Evolutionary conservation across 1,140 invertebrate genomes (phyloP).

Genomic region (Brachystomella parvula): DNA sequence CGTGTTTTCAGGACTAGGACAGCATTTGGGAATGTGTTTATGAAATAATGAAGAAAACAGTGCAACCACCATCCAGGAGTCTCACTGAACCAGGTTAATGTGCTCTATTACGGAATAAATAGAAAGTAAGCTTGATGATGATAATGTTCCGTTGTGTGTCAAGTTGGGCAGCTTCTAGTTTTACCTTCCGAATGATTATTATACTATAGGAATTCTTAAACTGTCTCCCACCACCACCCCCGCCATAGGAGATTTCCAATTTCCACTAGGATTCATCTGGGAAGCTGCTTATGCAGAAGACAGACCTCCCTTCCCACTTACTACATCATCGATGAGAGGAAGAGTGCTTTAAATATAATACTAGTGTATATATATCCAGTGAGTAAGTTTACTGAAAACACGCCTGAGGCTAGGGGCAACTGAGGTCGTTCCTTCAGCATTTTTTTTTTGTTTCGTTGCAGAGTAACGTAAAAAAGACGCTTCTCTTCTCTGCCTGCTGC

Average conservation of each 20-base stretch:
- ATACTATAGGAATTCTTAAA: background rate
- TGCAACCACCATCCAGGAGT: too few species aligned
- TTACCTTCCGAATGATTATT: background rate
- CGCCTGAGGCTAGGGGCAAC: slow-evolving; percentile 4
- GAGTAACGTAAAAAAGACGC: background rate
- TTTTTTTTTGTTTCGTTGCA: background rate
- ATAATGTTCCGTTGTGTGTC: background rate
- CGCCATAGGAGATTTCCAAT: background rate
- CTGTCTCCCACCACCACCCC: background rate
- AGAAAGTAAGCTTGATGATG: background rate
- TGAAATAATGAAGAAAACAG: too few species aligned
- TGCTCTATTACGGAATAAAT: background rate
- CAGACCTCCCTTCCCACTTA: background rate
- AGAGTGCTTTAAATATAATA: too few species aligned
- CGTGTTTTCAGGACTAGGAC: too few species aligned
- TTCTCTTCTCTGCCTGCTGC: background rate
- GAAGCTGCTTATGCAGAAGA: too few species aligned
- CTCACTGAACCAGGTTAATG: background rate
- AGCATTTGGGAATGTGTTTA: too few species aligned
- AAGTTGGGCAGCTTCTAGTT: background rate
- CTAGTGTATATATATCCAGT: too few species aligned
- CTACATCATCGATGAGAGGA: background rate
- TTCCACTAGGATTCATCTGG: too few species aligned
- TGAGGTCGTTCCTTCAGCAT: slow-evolving; percentile 3
- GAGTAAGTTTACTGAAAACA: too few species aligned